Conservation (phyloP, 2,888 invertebrate species). For the Sesamia inferens region DNA sequence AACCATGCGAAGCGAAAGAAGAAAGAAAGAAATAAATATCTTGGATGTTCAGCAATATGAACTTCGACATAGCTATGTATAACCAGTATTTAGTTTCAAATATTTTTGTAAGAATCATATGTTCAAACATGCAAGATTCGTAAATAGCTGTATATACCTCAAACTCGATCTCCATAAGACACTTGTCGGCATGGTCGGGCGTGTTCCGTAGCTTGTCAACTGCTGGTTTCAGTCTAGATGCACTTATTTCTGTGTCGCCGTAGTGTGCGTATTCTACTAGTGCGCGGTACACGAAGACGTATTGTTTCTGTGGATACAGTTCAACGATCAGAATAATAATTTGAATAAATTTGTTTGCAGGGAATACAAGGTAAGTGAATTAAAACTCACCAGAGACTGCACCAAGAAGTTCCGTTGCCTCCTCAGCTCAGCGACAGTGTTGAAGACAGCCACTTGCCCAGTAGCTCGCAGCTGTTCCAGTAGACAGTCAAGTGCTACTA, state of each 20-base stretch:
- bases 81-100: too few relatives aligned
- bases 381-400: constrained; percentile 91
- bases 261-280: constrained; percentile 97
- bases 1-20: too few relatives aligned
- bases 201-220: constrained; percentile 94
- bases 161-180: constrained; percentile 95
- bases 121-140: too few relatives aligned
- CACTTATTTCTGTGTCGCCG: constrained; percentile 96
- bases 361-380: too few relatives aligned
- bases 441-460: constrained; percentile 96
- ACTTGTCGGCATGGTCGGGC: constrained; percentile 92
- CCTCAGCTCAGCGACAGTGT: constrained; percentile 96
- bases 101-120: too few relatives aligned
- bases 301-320: constrained; percentile 94
- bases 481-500: constrained; percentile 97
- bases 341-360: too few relatives aligned
- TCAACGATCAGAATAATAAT: too few relatives aligned
- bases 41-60: too few relatives aligned
- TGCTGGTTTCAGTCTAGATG: constrained; percentile 92
- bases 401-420: constrained; percentile 98
- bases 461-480: constrained; percentile 96
- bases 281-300: constrained; percentile 98
- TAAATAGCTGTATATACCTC: constrained; percentile 89
- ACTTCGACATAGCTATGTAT: too few relatives aligned
- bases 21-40: too few relatives aligned